A percentile compares a stretch with the other conserved stretches of the same genome.
phyloP scores from a whole-genome alignment of 2,113 vertebrate species.

The Prunella fulvescens region DNA sequence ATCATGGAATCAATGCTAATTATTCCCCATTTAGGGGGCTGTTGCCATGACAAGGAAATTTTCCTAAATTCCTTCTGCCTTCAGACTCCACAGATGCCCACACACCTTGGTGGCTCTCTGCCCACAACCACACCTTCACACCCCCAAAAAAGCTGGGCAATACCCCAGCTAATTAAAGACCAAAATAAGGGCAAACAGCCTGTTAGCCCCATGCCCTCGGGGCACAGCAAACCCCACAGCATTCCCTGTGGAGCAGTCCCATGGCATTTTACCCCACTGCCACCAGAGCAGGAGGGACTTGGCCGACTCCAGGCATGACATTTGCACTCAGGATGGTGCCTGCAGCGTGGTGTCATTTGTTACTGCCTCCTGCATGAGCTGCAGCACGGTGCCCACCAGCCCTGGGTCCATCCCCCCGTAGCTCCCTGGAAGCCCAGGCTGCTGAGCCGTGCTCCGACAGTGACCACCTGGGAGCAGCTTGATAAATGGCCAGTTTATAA shows the following conservation, averaged over 20 bases:
- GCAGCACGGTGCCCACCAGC: not conserved
- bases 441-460: constrained; percentile 4
- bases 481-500: constrained; percentile 92
- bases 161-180: not conserved
- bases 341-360: not conserved
- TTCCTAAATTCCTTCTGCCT: not conserved
- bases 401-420: not conserved
- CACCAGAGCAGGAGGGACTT: not conserved
- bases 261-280: not conserved
- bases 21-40: too few relatives aligned
- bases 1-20: too few relatives aligned
- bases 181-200: not conserved
- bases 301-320: not conserved
- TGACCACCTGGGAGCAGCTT: constrained; percentile 81
- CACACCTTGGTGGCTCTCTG: not conserved
- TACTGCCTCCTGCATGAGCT: not conserved
- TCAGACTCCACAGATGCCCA: not conserved
- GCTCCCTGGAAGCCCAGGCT: not conserved
- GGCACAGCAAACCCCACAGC: not conserved
- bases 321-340: not conserved
- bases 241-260: fast-evolving
- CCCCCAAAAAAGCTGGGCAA: not conserved
- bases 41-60: too few relatives aligned
- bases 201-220: fast-evolving
- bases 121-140: not conserved